Percentiles rank a stretch among this genome's conserved stretches.
These are phyloP conservation scores for Cerceris rybyensis DNA, from an alignment of 2,888 invertebrate species.

Conservation along the genomic window DNA sequence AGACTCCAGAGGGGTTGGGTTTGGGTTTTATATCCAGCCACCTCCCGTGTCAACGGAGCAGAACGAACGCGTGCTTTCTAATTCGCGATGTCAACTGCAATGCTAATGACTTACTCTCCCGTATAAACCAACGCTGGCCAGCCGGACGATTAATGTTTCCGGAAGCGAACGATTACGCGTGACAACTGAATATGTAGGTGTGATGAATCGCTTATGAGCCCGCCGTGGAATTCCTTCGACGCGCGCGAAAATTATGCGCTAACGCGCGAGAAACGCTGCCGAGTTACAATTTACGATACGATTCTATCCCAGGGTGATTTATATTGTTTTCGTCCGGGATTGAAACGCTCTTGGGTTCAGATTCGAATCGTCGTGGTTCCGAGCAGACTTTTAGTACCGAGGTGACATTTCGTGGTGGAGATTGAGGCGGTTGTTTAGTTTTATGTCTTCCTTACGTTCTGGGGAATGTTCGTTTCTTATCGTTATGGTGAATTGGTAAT, in stretches of 20 bases:
- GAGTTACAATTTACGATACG: slow-evolving; percentile 5
- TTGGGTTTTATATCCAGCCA: slow-evolving; percentile 39
- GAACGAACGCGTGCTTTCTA: slow-evolving; percentile 69
- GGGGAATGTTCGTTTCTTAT: too few relatives aligned
- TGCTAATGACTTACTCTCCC: slow-evolving; percentile 66
- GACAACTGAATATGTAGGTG: slow-evolving; percentile 48
- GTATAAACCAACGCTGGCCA: slow-evolving; percentile 36
- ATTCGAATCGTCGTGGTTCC: too few relatives aligned
- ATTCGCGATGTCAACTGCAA: slow-evolving; percentile 66
- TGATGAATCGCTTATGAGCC: slow-evolving; percentile 53
- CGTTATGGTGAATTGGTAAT: too few relatives aligned
- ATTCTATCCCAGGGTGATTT: not conserved
- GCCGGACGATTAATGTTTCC: slow-evolving; percentile 63
- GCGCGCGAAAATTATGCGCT: slow-evolving; percentile 38
- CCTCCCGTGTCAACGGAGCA: slow-evolving; percentile 58
- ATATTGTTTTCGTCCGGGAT: not conserved
- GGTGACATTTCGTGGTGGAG: too few relatives aligned
- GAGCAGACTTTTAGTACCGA: too few relatives aligned
- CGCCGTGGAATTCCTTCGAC: slow-evolving; percentile 20
- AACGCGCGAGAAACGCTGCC: slow-evolving; percentile 13
- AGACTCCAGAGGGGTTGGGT: not conserved
- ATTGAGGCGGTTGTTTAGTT: too few relatives aligned
- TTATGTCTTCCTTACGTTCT: too few relatives aligned
- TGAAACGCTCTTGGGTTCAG: not conserved
- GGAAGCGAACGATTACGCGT: slow-evolving; percentile 59